These are phyloP conservation scores for Phortica magna DNA, from an alignment of 2,888 invertebrate species.

Conservation along the genomic window DNA sequence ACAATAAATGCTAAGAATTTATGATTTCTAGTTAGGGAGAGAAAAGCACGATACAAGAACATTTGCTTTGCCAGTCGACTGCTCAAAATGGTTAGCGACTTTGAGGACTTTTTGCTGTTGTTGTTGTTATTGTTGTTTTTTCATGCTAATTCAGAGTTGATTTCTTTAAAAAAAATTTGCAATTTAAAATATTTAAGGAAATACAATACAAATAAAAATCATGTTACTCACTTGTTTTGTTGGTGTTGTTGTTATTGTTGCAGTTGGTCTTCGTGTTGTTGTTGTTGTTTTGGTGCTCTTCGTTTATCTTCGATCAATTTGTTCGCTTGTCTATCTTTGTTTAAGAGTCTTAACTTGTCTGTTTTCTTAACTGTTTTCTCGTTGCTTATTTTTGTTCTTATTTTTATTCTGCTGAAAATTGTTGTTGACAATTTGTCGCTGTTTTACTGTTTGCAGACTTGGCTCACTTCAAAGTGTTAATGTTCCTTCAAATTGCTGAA, in stretches of 20 bases:
- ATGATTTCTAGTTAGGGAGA: too few relatives aligned
- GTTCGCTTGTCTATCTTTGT: background rate
- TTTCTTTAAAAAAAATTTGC: too few relatives aligned
- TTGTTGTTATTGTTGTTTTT: background rate
- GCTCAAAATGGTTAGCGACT: too few relatives aligned
- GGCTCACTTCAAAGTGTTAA: background rate
- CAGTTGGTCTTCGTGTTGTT: background rate
- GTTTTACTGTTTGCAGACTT: background rate
- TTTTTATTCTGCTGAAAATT: conserved; percentile 27
- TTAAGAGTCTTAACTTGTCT: background rate
- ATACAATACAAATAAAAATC: background rate
- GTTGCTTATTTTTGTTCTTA: background rate
- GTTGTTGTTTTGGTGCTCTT: conserved; percentile 9
- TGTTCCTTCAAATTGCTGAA: background rate
- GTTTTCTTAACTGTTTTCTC: background rate
- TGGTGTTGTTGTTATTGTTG: background rate
- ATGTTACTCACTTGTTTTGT: background rate
- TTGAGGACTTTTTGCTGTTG: background rate
- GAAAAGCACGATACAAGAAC: too few relatives aligned
- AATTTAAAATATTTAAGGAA: background rate
- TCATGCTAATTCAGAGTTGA: too few relatives aligned
- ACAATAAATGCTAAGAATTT: too few relatives aligned
- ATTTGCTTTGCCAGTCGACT: too few relatives aligned
- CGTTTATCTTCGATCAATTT: conserved; percentile 23
- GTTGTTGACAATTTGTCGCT: conserved; percentile 33